These are phyloP conservation scores for Lycopodina hypogea DNA, from an alignment of 37 sponge, comb jelly and placozoan species.

Conservation along the genomic window DNA sequence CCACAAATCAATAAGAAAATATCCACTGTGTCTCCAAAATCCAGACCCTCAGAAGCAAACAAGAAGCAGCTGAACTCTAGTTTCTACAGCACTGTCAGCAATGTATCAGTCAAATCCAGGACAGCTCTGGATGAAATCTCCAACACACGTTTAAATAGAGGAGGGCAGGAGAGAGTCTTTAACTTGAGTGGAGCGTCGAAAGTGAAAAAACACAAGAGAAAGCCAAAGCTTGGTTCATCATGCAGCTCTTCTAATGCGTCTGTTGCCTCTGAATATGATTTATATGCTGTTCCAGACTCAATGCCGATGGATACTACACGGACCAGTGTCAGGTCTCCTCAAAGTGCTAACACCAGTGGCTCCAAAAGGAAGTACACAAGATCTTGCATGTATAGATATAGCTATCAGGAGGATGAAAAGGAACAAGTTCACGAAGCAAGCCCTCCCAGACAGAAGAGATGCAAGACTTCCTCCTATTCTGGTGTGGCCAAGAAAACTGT, in stretches of 20 bases:
- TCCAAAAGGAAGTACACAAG: not conserved
- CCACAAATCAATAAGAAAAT: too few species aligned
- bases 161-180: slow-evolving; percentile 15
- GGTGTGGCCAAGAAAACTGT: not conserved
- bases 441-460: slow-evolving; percentile 5
- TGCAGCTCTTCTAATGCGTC: slow-evolving; percentile 5
- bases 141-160: slow-evolving; percentile 1
- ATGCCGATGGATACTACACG: slow-evolving; percentile 15
- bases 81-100: not conserved
- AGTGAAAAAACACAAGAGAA: not conserved
- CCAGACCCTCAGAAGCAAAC: not conserved
- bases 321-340: not conserved
- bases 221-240: not conserved
- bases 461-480: not conserved
- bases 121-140: not conserved
- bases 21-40: not conserved
- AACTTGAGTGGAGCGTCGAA: slow-evolving; percentile 22
- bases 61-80: slow-evolving; percentile 9
- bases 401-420: not conserved
- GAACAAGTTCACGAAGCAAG: not conserved
- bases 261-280: not conserved
- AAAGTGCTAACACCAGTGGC: too few species aligned
- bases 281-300: slow-evolving; percentile 22
- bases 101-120: not conserved
- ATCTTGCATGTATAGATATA: not conserved